Evolutionary conservation across 2,797 vertebrate genomes (phyloP).

Genomic region (Argentina silus): DNA sequence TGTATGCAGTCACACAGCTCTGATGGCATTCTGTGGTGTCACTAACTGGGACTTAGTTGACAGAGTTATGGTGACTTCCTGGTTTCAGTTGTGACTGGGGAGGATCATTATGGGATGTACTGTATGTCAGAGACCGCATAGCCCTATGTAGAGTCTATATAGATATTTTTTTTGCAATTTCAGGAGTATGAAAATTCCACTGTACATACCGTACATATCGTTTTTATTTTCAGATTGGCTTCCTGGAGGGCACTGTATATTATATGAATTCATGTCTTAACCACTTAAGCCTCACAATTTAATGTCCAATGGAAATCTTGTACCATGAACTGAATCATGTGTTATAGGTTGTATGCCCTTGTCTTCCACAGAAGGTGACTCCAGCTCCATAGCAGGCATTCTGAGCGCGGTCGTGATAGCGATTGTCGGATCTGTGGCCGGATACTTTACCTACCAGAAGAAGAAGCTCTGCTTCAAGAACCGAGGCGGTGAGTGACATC

Average conservation of each 20-base stretch:
- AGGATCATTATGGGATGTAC: not conserved
- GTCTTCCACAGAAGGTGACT: conserved; percentile 49
- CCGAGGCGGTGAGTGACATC: conserved; percentile 73
- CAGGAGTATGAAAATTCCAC: too few relatives aligned
- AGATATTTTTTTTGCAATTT: too few relatives aligned
- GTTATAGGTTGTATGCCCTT: not conserved
- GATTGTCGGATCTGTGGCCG: conserved; percentile 76
- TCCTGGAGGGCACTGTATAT: too few relatives aligned
- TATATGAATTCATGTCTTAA: too few relatives aligned
- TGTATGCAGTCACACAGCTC: not conserved
- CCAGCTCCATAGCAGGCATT: conserved; percentile 77
- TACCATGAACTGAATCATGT: not conserved
- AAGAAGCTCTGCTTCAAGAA: conserved; percentile 91
- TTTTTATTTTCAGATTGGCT: too few relatives aligned
- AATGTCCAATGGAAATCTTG: too few relatives aligned
- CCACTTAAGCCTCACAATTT: too few relatives aligned
- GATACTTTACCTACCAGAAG: conserved; percentile 89
- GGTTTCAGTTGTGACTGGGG: not conserved
- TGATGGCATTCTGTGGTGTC: not conserved
- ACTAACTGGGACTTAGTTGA: not conserved
- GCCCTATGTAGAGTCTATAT: too few relatives aligned
- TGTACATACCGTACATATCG: too few relatives aligned
- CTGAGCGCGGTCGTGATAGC: conserved; percentile 80
- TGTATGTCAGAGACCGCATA: too few relatives aligned
- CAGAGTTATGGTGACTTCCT: not conserved